A percentile compares a stretch with the other conserved stretches of the same genome.
Evolutionary conservation across 2,888 invertebrate species (phyloP).

Genomic region (Nomada goodeniana): DNA sequence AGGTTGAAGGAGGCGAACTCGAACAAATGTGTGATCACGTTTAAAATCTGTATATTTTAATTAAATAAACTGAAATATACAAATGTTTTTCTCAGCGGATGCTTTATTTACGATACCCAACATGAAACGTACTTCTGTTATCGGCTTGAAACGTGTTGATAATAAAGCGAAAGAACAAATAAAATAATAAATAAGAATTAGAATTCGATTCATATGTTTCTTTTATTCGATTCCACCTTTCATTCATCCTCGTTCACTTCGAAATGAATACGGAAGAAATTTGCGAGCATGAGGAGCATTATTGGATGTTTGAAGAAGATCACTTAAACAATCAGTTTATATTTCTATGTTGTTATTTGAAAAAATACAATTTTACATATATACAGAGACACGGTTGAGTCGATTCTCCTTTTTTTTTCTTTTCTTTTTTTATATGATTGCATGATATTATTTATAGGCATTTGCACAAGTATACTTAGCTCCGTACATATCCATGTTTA

Average conservation of each 20-base stretch:
- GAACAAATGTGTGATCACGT: slow-evolving; percentile 81
- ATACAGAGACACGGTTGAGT: slow-evolving; percentile 58
- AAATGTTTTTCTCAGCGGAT: slow-evolving; percentile 41
- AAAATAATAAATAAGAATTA: no score
- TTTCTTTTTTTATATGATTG: slow-evolving; percentile 10
- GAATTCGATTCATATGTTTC: no score
- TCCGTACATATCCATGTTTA: slow-evolving; percentile 29
- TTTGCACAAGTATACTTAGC: slow-evolving; percentile 43
- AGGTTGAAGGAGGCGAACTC: slow-evolving; percentile 62
- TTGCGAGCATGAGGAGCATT: background rate
- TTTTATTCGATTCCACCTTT: no score
- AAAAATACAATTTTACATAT: slow-evolving; percentile 69
- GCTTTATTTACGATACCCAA: slow-evolving; percentile 16
- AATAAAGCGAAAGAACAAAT: no score
- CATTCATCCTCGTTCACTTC: no score
- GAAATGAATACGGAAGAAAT: background rate
- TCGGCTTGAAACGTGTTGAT: background rate
- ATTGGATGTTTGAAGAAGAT: background rate
- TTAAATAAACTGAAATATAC: slow-evolving; percentile 77
- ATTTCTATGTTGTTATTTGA: slow-evolving; percentile 56
- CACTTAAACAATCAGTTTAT: slow-evolving; percentile 47
- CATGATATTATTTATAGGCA: slow-evolving; percentile 29
- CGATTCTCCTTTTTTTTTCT: slow-evolving; percentile 18
- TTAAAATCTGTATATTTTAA: slow-evolving; percentile 83
- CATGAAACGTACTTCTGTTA: background rate